A percentile compares a stretch with the other conserved stretches of the same genome.
Evolutionary conservation across 2,888 invertebrate genomes (phyloP).

Genomic region (Rhagophthalmus giganteus): DNA sequence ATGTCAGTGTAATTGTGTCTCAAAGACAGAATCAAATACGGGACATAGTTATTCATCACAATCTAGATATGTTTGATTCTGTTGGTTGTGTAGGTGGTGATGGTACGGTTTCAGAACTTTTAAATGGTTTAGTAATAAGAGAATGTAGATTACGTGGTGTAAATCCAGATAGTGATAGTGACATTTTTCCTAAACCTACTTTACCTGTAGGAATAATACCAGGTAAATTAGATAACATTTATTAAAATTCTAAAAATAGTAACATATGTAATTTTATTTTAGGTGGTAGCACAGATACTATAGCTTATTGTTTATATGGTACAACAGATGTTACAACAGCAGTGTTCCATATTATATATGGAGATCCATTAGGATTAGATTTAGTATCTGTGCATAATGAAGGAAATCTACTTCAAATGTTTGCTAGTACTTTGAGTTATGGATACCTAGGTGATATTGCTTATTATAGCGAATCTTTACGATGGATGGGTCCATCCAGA

Average conservation of each 20-base stretch:
- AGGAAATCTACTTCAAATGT: constrained; percentile 64
- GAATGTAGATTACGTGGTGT: constrained; percentile 60
- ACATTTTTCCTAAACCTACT: constrained; percentile 56
- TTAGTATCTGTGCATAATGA: constrained; percentile 72
- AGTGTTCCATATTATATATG: constrained; percentile 80
- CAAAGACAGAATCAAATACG: constrained; percentile 77
- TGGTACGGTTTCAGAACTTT: constrained; percentile 81
- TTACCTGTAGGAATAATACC: constrained; percentile 66
- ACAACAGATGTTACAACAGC: constrained; percentile 78
- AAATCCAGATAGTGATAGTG: constrained; percentile 59
- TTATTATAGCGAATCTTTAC: constrained; percentile 74
- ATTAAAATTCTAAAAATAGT: neutral
- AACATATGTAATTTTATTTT: constrained; percentile 44
- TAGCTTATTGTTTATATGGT: constrained; percentile 78
- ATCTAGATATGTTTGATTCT: constrained; percentile 66
- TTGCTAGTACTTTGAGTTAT: constrained; percentile 78
- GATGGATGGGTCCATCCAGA: constrained; percentile 85
- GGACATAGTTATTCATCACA: constrained; percentile 64
- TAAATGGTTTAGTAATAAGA: constrained; percentile 70
- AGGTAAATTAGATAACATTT: constrained; percentile 38
- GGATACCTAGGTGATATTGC: constrained; percentile 85
- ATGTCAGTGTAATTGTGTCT: constrained; percentile 69
- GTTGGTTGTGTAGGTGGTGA: constrained; percentile 85
- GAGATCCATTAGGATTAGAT: constrained; percentile 73
- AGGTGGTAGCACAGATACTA: constrained; percentile 75